Percentiles rank a stretch among this genome's conserved stretches.
Evolutionary conservation across 2,797 vertebrate species (phyloP).

Genomic region (Podargus strigoides): DNA sequence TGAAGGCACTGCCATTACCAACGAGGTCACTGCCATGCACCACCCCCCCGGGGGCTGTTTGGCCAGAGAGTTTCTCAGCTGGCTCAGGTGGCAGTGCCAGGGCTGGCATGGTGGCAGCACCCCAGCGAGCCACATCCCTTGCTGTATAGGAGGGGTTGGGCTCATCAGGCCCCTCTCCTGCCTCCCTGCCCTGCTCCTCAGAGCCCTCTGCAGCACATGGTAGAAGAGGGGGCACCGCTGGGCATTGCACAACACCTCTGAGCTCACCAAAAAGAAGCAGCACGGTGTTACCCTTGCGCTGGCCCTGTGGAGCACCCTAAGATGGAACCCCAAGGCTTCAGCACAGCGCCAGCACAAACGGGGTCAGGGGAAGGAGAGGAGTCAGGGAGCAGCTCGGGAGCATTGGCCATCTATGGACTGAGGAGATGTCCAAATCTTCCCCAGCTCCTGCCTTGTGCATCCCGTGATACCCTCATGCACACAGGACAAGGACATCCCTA

Average conservation of each 20-base stretch:
- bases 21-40: rapidly evolving
- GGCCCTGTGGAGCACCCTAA: background rate
- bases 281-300: background rate
- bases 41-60: rapidly evolving
- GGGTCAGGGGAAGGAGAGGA: background rate
- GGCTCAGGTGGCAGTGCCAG: background rate
- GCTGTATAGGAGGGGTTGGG: rapidly evolving
- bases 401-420: background rate
- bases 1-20: rapidly evolving
- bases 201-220: rapidly evolving
- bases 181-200: background rate
- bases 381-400: background rate
- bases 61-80: background rate
- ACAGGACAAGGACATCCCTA: rapidly evolving
- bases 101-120: background rate
- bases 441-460: background rate
- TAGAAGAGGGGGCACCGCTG: background rate
- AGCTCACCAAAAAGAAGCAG: rapidly evolving
- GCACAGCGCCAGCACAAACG: background rate
- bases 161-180: background rate
- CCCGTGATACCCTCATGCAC: rapidly evolving
- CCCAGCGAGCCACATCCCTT: rapidly evolving
- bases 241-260: background rate
- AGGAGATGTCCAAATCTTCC: background rate
- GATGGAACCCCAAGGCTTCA: background rate